Percentiles rank a stretch among this genome's conserved stretches.
Conservation (phyloP, 2,113 vertebrate genomes). For the Neopipo cinnamomea region DNA sequence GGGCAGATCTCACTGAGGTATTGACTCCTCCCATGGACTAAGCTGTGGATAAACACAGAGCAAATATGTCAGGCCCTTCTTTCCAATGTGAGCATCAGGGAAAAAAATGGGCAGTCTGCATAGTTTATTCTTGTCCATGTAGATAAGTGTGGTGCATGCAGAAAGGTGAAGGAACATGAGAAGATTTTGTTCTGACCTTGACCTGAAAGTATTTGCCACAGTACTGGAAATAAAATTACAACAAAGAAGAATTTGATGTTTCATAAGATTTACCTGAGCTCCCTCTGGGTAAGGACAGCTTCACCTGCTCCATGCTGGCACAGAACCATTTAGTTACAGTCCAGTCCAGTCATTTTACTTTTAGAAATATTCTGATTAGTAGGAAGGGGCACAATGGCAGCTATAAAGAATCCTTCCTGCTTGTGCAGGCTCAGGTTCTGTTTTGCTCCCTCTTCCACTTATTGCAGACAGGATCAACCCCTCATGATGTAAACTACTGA, state of each 20-base stretch:
- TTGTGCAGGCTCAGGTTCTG: background rate
- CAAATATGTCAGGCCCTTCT: background rate
- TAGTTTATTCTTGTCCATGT: background rate
- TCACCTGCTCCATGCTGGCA: background rate
- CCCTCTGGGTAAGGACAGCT: background rate
- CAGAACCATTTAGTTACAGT: background rate
- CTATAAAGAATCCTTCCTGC: background rate
- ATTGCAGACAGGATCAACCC: background rate
- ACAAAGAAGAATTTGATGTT: background rate
- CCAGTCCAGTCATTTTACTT: background rate
- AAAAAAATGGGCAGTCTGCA: background rate
- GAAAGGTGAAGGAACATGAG: background rate
- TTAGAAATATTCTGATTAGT: background rate
- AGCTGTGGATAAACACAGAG: background rate
- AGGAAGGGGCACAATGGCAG: background rate
- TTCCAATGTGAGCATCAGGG: background rate
- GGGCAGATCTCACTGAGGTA: background rate
- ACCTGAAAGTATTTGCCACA: background rate
- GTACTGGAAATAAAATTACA: background rate
- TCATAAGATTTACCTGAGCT: background rate
- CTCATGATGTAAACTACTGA: background rate
- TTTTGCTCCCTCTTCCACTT: background rate
- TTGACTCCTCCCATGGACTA: background rate
- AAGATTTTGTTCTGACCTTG: background rate
- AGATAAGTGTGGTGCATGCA: background rate